Evolutionary conservation across 2,888 invertebrate genomes (phyloP), one percentile per base, ranked within the genome.

Genomic region (Incurvaria masculella): DNA sequence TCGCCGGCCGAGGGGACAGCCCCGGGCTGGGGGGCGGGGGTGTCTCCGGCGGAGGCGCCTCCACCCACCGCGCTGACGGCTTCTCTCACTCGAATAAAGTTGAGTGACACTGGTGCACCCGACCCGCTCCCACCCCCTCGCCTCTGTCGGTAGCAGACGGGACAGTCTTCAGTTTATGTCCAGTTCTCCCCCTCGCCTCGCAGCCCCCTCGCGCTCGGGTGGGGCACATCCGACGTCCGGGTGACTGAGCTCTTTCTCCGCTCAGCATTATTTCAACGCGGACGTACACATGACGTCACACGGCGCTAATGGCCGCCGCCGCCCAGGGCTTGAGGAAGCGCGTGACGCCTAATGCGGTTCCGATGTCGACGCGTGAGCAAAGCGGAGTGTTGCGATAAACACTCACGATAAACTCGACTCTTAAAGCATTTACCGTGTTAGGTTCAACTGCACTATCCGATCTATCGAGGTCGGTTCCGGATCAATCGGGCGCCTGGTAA

Each of bases 81-180:
- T 48, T 46, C 49, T 47, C 49, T 49, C 44, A 17, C 41, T 40
- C 49, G 48, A 50, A 49, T 50, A 50, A 50, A 50, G 50, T 50
- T 52, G 52, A 52, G 52, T 52, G 52, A 52, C 52, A 52, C 49
- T 16, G 21, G 43, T 33, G 17, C 45, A n/a, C 45, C 45, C 26
- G 8, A 16, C 33, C 50, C 40, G 44, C 48, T n/a, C n/a, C n/a
- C n/a, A n/a, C n/a, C n/a, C n/a, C n/a, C n/a, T n/a, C n/a, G n/a
- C n/a, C 51, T 50, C 51, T 54, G 54, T 54, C 55, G 43, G 38
- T 38, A n/a, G 46, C 55, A 54, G 55, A 53, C 53, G 53, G 52
- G 51, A 38, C 52, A 52, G 52, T 52, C 52, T 50, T 50, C 49
- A 49, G 49, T 48, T 45, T 44, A 48, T 51, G 52, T 52, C 52